phyloP scores from a whole-genome alignment of 2,113 vertebrate species.

The Podarcis cretensis region DNA sequence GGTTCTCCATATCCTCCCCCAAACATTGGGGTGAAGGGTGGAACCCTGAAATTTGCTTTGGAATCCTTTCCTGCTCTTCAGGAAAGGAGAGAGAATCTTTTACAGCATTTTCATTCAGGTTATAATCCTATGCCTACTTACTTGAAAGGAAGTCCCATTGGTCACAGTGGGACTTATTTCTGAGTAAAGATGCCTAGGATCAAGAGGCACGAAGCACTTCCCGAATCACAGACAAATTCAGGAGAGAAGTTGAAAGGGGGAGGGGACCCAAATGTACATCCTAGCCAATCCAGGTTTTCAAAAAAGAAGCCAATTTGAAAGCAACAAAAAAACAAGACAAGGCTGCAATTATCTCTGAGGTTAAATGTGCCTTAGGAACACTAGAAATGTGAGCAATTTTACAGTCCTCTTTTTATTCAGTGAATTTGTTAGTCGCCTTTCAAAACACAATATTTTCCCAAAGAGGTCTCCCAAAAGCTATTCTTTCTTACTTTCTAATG shows the following conservation, averaged over 20 bases:
- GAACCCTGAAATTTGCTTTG: neutral
- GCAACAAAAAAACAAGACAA: neutral
- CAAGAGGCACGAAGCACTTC: neutral
- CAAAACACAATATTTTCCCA: no score
- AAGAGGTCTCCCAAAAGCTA: no score
- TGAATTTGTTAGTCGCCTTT: no score
- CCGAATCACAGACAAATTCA: no score
- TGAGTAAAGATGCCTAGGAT: neutral
- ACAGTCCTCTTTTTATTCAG: neutral
- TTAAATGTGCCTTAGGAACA: neutral
- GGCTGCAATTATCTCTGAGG: neutral
- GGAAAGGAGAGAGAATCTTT: neutral
- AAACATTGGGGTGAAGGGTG: neutral
- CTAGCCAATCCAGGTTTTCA: neutral
- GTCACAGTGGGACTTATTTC: neutral
- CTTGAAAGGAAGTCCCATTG: no score
- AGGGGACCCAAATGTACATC: neutral
- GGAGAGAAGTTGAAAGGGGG: neutral
- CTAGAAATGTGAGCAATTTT: neutral
- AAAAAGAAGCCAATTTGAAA: neutral
- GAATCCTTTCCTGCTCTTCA: neutral
- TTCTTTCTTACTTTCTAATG: neutral
- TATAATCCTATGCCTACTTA: neutral
- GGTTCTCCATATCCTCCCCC: neutral
- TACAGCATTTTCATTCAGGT: neutral